Evolutionary conservation across 1,140 invertebrate genomes (phyloP).

Genomic region (Drosophila lowei): DNA sequence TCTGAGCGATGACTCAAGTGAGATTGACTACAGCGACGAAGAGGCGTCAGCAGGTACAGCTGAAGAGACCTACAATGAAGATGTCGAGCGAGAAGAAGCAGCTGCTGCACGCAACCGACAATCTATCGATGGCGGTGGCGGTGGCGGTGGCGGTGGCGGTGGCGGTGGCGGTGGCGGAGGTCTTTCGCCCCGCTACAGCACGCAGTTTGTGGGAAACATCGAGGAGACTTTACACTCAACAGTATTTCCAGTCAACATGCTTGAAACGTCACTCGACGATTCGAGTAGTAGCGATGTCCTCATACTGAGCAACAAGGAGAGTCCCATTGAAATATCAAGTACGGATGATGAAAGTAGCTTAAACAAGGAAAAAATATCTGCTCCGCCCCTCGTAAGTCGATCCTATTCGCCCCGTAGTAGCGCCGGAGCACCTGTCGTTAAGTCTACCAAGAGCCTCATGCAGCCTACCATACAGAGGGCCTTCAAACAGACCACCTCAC

Average conservation of each 20-base stretch:
- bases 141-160: neutral
- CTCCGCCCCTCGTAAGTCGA: neutral
- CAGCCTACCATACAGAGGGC: conserved; percentile 68
- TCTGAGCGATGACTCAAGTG: conserved; percentile 64
- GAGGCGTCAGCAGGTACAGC: neutral
- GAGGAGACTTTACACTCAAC: conserved; percentile 67
- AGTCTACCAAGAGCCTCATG: conserved; percentile 38
- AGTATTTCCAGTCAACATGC: conserved; percentile 20
- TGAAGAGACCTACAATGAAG: neutral
- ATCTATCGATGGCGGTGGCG: conserved; percentile 1
- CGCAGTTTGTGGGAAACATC: conserved; percentile 61
- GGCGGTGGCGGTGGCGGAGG: neutral
- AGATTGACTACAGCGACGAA: conserved; percentile 69
- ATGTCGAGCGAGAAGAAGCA: conserved; percentile 7
- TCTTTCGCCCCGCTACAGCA: conserved; percentile 58
- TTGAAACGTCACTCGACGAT: conserved; percentile 10
- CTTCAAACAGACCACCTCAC: conserved; percentile 8
- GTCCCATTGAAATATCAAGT: conserved; percentile 70
- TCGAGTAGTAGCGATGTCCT: conserved; percentile 67
- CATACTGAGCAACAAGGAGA: conserved; percentile 61
- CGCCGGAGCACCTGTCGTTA: conserved; percentile 23
- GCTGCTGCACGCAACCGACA: neutral
- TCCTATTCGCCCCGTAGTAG: conserved; percentile 32
- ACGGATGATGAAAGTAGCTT: conserved; percentile 42
- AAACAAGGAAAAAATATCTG: conserved; percentile 34